Evolutionary conservation across 2,113 vertebrate species (phyloP), one percentile per base, ranked within the genome.

Genomic region (Coregonus clupeaformis): DNA sequence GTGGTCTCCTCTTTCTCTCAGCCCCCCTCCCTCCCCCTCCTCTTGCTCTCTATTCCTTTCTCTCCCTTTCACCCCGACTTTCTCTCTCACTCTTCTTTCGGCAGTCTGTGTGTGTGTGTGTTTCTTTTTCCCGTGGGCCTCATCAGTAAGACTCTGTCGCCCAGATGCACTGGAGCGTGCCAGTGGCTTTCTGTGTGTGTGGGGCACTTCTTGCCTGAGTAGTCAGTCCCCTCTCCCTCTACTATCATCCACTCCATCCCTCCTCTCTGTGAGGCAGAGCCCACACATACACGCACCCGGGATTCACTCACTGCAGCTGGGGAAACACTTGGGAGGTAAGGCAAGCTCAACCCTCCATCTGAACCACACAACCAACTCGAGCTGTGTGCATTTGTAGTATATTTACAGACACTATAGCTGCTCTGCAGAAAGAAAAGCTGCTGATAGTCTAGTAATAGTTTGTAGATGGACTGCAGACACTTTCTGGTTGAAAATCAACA

Each of bases 121-220:
- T 60, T 60, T 60, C 5, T 52, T 60, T 22, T 22, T 22, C 57
- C 57, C 7, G 18, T 60, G n/a, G 57, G 18, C 57, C 57, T 60
- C 18, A 16, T 60, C 57, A 60, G 13, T 14, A 14, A 52, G 47
- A 14, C 57, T 60, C 6, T 59, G 18, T 60, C 7, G n/a, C 18
- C 18, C n/a, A n/a, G n/a, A 11, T 22, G 18, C 57, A 60, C n/a
- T 22, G 18, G 14, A 7, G 57, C 47, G 71, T 77, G 59, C 68
- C 72, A 67, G 55, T 81, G 76, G 74, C 80, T 77, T 77, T 78
- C 82, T 79, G 60, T 62, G 24, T 65, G 72, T 63, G 27, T 45
- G n/a, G 7, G 14, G n/a, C 57, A 22, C 57, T 9, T 60, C n/a
- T 16, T 52, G 47, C 47, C 47, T 52, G 2, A 60, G 57, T 60